Conservation (phyloP, 2,113 vertebrate genomes). For the Cyanoramphus novaezelandiae region DNA sequence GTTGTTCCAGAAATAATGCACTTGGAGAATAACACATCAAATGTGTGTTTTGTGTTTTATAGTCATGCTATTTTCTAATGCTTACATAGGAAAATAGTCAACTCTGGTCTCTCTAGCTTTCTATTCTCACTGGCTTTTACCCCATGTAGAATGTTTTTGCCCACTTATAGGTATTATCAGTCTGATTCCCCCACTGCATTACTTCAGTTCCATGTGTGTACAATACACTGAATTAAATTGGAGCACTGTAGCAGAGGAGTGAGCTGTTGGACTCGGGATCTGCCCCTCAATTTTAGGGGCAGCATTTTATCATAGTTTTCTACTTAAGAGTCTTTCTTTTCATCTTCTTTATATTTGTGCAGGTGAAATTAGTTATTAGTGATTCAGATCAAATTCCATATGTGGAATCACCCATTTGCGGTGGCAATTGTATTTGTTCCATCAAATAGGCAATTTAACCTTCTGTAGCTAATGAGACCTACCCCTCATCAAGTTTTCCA, state of each 20-base stretch:
- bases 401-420: neutral
- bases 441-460: neutral
- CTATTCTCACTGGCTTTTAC: neutral
- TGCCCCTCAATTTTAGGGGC: neutral
- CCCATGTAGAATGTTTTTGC: neutral
- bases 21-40: neutral
- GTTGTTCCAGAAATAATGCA: constrained; percentile 10
- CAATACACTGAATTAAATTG: neutral
- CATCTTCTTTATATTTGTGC: neutral
- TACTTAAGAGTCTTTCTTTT: neutral
- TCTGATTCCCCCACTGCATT: neutral
- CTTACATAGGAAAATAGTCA: neutral
- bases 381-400: neutral
- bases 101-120: neutral
- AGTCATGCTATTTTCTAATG: neutral
- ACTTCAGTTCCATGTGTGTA: neutral
- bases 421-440: neutral
- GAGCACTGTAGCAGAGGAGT: neutral
- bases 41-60: neutral
- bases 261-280: neutral
- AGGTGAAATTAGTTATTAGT: neutral
- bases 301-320: neutral
- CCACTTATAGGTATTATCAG: neutral
- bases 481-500: too few species aligned
- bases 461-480: neutral